Base-by-base conservation (phyloP, 2,797 vertebrate genomes). In the Cynopterus sphinx region DNA sequence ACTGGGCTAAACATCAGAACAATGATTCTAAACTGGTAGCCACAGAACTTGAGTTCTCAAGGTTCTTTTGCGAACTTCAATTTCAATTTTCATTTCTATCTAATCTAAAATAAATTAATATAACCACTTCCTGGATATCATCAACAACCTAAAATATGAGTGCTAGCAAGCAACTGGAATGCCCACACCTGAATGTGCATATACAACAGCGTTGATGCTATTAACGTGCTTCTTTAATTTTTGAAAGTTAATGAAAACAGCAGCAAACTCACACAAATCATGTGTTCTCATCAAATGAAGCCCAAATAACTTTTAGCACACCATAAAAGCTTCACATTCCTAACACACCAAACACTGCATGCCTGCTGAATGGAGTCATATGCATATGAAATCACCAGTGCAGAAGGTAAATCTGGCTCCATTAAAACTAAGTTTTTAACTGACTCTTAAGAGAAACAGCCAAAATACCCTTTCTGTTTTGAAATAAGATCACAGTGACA, bases 401-500 rank as follows among this genome's bases (percentile, higher is more conserved):
- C 33, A 83, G 65, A 94, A 92, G 65, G 39, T 73, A 79, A 94
- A 65, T 19, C 6, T 4, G 41, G 12, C 55, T 92, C 88, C 15
- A 74, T 41, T 36, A 85, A 70, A 57, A 53, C 22, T 39, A 12
- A 94, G 33, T 53, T 90, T 92, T 93, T 59, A 70, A 74, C 68
- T 90, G 59, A 31, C 57, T 77, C 87, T 73, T 73, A 57, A 87
- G 13, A 96, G 43, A 94, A 90, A 87, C 26, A 93, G 77, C 65
- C 63, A 67, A 94, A 86, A 91, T 51, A 57, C 6, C 73, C 68
- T 88, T 90, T 91, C 73, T 49, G 81, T 84, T 92, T 46, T 94
- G 59, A 96, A 97, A 78, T 82, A 85, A 95, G 59, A 96, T 73
- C 90, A 81, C 31, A 68, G 84, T 71, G 87, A 95, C 91, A 95